A percentile compares a stretch with the other conserved stretches of the same genome.
Evolutionary conservation across 2,113 vertebrate species (phyloP).

Genomic region (Marmota monax): DNA sequence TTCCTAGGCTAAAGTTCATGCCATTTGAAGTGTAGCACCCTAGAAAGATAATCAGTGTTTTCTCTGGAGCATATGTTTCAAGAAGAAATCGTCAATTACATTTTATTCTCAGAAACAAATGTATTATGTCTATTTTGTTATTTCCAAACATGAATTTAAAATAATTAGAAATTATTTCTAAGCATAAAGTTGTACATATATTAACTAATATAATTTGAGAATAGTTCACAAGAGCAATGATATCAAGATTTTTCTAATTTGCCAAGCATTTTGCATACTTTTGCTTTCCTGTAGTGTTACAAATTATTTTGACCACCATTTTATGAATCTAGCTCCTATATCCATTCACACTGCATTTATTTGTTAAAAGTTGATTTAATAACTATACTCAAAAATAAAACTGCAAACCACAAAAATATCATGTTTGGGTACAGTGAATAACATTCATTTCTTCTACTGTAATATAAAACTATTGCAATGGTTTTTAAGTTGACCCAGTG

Average conservation of each 20-base stretch:
- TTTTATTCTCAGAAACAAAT: slow-evolving; percentile 48
- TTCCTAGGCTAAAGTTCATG: slow-evolving; percentile 49
- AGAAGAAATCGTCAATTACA: not conserved
- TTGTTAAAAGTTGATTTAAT: not conserved
- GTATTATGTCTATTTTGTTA: not conserved
- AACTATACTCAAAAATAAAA: not conserved
- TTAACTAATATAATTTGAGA: not conserved
- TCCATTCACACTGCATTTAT: not conserved
- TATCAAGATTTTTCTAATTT: not conserved
- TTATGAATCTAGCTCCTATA: not conserved
- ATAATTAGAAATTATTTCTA: not conserved
- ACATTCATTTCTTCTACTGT: not conserved
- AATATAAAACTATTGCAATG: not conserved
- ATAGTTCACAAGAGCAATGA: not conserved
- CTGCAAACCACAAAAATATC: not conserved
- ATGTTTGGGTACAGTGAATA: not conserved
- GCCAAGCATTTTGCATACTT: not conserved
- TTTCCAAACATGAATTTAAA: not conserved
- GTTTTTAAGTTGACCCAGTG: not conserved
- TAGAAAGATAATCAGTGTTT: slow-evolving; percentile 68
- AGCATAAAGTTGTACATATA: not conserved
- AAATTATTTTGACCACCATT: not conserved
- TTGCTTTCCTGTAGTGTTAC: not conserved
- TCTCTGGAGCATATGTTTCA: not conserved
- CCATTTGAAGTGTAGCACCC: not conserved